A percentile compares a stretch with the other conserved stretches of the same genome.
phyloP scores from a whole-genome alignment of 35 echinoderm and acorn worm genomes.

The Patiria miniata region DNA sequence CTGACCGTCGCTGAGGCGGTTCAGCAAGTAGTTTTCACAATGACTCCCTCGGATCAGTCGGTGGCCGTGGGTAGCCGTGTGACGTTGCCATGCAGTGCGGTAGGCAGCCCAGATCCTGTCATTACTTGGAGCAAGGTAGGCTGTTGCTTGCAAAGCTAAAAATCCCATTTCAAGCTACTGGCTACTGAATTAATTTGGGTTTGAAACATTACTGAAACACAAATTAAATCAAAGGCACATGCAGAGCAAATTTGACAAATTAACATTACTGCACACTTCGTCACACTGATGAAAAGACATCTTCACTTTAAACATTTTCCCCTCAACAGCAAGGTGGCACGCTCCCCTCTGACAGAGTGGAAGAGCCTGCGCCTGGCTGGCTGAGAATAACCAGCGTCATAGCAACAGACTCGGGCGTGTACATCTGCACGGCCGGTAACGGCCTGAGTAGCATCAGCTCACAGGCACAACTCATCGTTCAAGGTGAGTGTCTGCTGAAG shows the following conservation, averaged over 20 bases:
- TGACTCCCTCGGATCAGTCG: slow-evolving; percentile 65
- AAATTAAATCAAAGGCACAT: too few relatives aligned
- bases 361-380: slow-evolving; percentile 75
- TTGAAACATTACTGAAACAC: not conserved
- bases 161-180: not conserved
- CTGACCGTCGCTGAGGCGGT: slow-evolving; percentile 68
- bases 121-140: slow-evolving; percentile 88
- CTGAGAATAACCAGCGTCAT: slow-evolving; percentile 61
- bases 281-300: too few relatives aligned
- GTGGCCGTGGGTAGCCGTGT: slow-evolving; percentile 67
- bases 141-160: not conserved
- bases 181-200: not conserved
- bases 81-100: slow-evolving; percentile 71
- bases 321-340: slow-evolving; percentile 43
- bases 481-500: slow-evolving; percentile 33
- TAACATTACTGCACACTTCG: too few relatives aligned
- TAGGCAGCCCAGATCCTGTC: slow-evolving; percentile 61
- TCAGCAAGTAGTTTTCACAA: slow-evolving; percentile 62
- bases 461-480: slow-evolving; percentile 67
- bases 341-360: slow-evolving; percentile 37
- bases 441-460: slow-evolving; percentile 33
- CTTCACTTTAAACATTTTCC: not conserved
- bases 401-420: slow-evolving; percentile 60
- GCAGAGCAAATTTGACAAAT: too few relatives aligned
- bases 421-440: slow-evolving; percentile 72